These are phyloP conservation scores for Zosterops borbonicus DNA, from an alignment of 2,113 vertebrate species.

Conservation along the genomic window DNA sequence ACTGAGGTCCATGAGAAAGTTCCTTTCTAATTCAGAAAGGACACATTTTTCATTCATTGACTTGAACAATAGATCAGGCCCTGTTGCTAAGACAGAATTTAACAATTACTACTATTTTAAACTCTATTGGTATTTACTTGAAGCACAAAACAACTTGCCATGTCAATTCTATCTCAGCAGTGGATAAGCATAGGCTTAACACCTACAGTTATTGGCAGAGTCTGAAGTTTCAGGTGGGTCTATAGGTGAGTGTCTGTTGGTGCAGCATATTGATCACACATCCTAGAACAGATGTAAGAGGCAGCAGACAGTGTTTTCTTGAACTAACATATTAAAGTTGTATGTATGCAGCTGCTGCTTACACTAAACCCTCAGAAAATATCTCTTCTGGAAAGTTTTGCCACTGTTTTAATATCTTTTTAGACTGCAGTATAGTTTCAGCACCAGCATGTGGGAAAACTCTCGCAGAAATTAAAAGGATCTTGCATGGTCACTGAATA, in stretches of 20 bases:
- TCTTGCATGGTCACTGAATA: not conserved
- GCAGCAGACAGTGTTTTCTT: not conserved
- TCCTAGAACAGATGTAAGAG: not conserved
- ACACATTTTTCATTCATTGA: not conserved
- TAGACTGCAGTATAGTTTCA: not conserved
- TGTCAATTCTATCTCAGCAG: not conserved
- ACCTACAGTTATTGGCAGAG: not conserved
- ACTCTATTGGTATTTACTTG: not conserved
- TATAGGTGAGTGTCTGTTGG: not conserved
- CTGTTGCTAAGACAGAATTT: not conserved
- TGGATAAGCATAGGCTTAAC: not conserved
- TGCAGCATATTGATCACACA: not conserved
- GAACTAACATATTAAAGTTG: not conserved
- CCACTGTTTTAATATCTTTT: not conserved
- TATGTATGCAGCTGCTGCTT: not conserved
- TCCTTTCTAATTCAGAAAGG: not conserved
- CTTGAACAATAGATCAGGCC: not conserved
- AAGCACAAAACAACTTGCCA: not conserved
- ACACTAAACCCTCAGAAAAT: not conserved
- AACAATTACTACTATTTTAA: not conserved
- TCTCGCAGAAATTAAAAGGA: not conserved
- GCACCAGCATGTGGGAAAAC: not conserved
- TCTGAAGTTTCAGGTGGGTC: not conserved
- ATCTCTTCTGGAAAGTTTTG: not conserved
- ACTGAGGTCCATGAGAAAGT: not conserved